phyloP scores from a whole-genome alignment of 2,888 invertebrate genomes.

The Therioaphis trifolii region DNA sequence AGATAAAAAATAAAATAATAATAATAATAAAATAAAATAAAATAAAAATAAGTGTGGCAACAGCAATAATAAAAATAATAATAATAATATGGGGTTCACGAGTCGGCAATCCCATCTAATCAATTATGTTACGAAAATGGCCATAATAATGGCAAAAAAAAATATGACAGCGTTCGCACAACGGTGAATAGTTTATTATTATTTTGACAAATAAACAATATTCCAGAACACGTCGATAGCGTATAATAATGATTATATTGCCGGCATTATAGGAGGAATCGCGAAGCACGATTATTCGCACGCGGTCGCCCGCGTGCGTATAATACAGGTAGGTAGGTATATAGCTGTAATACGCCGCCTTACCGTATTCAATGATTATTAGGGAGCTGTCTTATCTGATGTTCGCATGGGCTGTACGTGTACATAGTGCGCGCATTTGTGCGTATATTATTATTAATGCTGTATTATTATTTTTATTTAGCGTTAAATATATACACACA shows the following conservation, averaged over 20 bases:
- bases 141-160: slow-evolving; percentile 22
- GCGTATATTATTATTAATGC: background rate
- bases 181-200: slow-evolving; percentile 14
- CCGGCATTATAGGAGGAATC: background rate
- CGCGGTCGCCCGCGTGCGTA: background rate
- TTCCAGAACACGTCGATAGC: slow-evolving; percentile 11
- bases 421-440: background rate
- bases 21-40: background rate
- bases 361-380: slow-evolving; percentile 21
- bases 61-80: background rate
- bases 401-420: background rate
- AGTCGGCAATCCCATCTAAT: slow-evolving; percentile 40
- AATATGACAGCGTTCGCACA: slow-evolving; percentile 39
- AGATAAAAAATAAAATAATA: slow-evolving; percentile 12
- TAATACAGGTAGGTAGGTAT: background rate
- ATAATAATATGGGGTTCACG: slow-evolving; percentile 39
- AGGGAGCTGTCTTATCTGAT: slow-evolving; percentile 34
- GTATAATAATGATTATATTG: background rate
- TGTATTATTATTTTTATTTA: no score
- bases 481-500: no score
- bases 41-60: slow-evolving; percentile 31
- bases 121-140: slow-evolving; percentile 55
- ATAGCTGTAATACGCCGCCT: no score
- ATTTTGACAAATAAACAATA: slow-evolving; percentile 43
- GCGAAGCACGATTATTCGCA: slow-evolving; percentile 36